These are phyloP conservation scores for Panopea generosa DNA, from an alignment of 2,888 invertebrate genomes.

Conservation along the genomic window DNA sequence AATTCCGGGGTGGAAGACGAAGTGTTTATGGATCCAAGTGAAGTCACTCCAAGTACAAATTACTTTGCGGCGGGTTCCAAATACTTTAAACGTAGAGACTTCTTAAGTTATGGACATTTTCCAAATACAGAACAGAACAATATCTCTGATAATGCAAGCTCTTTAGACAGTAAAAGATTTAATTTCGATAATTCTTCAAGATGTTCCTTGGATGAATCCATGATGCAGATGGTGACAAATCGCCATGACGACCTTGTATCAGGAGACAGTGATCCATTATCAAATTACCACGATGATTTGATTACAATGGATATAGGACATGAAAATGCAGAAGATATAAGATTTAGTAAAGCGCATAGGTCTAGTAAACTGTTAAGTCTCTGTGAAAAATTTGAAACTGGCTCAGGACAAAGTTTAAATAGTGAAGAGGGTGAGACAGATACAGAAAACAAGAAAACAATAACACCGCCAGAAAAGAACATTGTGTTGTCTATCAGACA, in stretches of 20 bases:
- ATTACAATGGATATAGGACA: conserved; percentile 55
- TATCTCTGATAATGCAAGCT: conserved; percentile 1
- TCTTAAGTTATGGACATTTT: conserved; percentile 56
- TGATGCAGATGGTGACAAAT: conserved; percentile 73
- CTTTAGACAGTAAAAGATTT: conserved; percentile 13
- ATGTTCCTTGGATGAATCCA: conserved; percentile 77
- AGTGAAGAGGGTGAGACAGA: conserved; percentile 45
- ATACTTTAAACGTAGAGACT: conserved; percentile 58
- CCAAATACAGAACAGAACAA: conserved; percentile 20
- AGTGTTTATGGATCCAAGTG: conserved; percentile 69
- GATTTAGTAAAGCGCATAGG: conserved; percentile 72
- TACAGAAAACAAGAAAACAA: conserved; percentile 38
- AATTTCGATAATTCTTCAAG: conserved; percentile 66
- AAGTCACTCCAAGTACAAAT: conserved; percentile 52
- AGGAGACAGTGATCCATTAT: conserved; percentile 35
- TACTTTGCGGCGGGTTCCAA: conserved; percentile 60
- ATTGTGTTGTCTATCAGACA: conserved; percentile 60
- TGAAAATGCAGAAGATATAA: conserved; percentile 66
- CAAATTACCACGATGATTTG: conserved; percentile 70
- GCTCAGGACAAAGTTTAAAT: conserved; percentile 60
- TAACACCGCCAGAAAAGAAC: conserved; percentile 61
- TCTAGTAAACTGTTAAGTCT: conserved; percentile 76
- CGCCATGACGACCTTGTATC: conserved; percentile 65
- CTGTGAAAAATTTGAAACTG: conserved; percentile 77
- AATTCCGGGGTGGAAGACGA: conserved; percentile 67